These are phyloP conservation scores for Charanyca ferruginea DNA, from an alignment of 2,888 invertebrate species.

Conservation along the genomic window DNA sequence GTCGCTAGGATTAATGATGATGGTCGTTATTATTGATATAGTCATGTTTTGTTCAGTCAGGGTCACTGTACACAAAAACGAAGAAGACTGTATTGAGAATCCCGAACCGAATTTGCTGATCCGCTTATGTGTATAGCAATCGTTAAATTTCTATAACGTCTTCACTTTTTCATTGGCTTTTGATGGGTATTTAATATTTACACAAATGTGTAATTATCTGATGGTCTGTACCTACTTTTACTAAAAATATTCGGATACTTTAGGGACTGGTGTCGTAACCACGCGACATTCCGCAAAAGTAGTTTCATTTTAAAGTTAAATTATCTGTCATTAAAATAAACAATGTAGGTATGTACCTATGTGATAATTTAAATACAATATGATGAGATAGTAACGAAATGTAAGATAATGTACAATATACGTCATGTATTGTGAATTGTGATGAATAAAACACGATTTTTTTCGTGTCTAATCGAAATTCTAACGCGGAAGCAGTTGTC, in stretches of 20 bases:
- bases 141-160: too few relatives aligned
- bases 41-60: neutral
- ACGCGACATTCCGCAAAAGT: constrained; percentile 6
- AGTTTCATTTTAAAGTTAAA: constrained; percentile 28
- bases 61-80: too few relatives aligned
- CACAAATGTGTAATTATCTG: too few relatives aligned
- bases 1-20: neutral
- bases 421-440: neutral
- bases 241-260: neutral
- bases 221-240: too few relatives aligned
- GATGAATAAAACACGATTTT: neutral
- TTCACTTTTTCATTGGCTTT: neutral
- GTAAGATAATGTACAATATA: constrained; percentile 18
- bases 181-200: neutral
- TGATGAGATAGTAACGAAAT: constrained; percentile 18
- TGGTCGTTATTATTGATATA: neutral
- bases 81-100: too few relatives aligned
- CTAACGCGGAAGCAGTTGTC: constrained; percentile 6
- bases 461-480: constrained; percentile 13
- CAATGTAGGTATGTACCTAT: constrained; percentile 5
- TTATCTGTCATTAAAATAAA: constrained; percentile 9
- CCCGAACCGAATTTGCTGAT: too few relatives aligned
- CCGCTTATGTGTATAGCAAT: too few relatives aligned
- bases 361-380: constrained; percentile 17
- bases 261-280: neutral